phyloP scores from a whole-genome alignment of 2,113 vertebrate species.

The Zosterops lateralis region DNA sequence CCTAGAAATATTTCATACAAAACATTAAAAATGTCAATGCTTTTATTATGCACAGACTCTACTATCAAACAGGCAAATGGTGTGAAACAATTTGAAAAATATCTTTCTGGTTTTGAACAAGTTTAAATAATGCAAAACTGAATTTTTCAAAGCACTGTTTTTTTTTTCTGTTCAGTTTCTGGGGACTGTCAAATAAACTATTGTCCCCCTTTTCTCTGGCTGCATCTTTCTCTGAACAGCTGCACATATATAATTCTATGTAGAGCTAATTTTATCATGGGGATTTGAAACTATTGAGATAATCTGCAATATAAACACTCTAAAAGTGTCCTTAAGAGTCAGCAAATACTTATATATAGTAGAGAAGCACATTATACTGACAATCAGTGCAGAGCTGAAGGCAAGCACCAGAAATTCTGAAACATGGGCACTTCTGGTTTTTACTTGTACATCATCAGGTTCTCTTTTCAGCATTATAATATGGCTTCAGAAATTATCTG shows the following conservation, averaged over 20 bases:
- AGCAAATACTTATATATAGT: not conserved
- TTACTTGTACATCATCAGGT: not conserved
- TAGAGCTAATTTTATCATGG: not conserved
- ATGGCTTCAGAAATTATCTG: not conserved
- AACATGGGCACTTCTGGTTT: not conserved
- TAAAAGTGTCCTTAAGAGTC: not conserved
- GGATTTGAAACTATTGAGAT: not conserved
- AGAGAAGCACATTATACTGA: not conserved
- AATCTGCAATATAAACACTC: not conserved
- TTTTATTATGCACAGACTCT: not conserved
- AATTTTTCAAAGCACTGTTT: not conserved
- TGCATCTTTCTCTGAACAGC: not conserved
- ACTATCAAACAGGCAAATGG: not conserved
- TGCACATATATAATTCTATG: not conserved
- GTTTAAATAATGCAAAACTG: not conserved
- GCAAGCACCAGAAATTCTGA: not conserved
- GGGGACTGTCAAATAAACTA: not conserved
- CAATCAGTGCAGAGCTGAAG: not conserved
- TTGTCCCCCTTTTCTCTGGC: not conserved
- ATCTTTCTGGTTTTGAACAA: not conserved
- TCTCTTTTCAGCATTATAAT: not conserved
- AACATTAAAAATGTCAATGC: not conserved
- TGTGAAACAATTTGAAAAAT: not conserved
- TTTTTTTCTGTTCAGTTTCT: not conserved
- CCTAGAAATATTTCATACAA: not conserved